Conservation (phyloP, 2,113 vertebrate species). For the Osmerus mordax region DNA sequence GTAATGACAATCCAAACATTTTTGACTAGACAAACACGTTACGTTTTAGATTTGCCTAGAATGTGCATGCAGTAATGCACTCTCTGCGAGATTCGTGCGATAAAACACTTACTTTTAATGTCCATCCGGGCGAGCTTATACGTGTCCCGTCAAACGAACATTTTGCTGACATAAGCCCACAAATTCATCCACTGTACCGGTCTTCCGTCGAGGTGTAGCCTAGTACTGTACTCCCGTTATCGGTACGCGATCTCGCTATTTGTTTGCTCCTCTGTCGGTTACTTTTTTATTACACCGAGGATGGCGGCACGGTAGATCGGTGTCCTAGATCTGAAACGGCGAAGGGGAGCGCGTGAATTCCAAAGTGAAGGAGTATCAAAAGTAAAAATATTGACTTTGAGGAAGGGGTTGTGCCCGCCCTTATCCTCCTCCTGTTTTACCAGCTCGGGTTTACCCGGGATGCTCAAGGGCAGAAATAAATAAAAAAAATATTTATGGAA, state of each 20-base stretch:
- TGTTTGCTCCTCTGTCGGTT: slow-evolving; percentile 46
- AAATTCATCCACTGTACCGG: slow-evolving; percentile 40
- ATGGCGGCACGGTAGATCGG: slow-evolving; percentile 48
- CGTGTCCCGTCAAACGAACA: slow-evolving; percentile 25
- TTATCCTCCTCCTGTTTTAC: slow-evolving; percentile 63
- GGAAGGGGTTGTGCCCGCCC: slow-evolving; percentile 56
- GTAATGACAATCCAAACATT: background rate
- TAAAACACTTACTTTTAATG: slow-evolving; percentile 61
- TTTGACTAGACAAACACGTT: background rate
- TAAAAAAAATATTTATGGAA: slow-evolving; percentile 75
- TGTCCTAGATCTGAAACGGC: slow-evolving; percentile 65
- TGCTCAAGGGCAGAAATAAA: slow-evolving; percentile 82
- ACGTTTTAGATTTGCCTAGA: background rate
- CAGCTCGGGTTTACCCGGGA: slow-evolving; percentile 73
- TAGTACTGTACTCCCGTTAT: slow-evolving; percentile 51
- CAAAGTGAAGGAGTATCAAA: slow-evolving; percentile 63
- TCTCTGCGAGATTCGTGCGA: slow-evolving; percentile 29
- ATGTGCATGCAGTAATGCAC: slow-evolving; percentile 3
- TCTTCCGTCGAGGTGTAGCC: slow-evolving; percentile 27
- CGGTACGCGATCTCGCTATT: slow-evolving; percentile 41
- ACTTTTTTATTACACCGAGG: slow-evolving; percentile 55
- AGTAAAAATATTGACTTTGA: slow-evolving; percentile 71
- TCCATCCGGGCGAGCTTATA: slow-evolving; percentile 43
- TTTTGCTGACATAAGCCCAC: slow-evolving; percentile 21
- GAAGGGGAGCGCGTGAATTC: slow-evolving; percentile 50